Conservation (phyloP, 1,140 invertebrate genomes). For the Colletes latitarsis region DNA sequence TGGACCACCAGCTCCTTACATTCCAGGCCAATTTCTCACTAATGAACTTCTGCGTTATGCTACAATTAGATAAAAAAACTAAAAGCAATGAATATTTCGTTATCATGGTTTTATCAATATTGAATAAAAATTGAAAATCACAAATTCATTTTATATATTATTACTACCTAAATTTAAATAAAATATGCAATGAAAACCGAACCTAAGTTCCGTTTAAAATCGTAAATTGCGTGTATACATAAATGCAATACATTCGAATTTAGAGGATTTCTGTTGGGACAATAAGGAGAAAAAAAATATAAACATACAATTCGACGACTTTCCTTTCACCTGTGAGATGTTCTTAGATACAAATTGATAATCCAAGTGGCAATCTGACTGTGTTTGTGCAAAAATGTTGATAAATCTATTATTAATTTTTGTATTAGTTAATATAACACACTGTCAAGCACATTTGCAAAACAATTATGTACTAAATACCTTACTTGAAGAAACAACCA, state of each 20-base stretch:
- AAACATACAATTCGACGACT: conserved; percentile 44
- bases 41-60: conserved; percentile 91
- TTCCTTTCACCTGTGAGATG: neutral
- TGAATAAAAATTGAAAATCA: conserved; percentile 28
- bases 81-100: neutral
- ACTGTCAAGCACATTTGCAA: neutral
- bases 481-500: conserved; percentile 35
- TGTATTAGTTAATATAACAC: conserved; percentile 43
- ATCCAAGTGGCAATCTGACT: neutral
- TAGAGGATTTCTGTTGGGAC: neutral
- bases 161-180: conserved; percentile 7
- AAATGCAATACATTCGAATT: conserved; percentile 2
- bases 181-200: neutral
- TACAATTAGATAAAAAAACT: conserved; percentile 86
- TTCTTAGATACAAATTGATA: conserved; percentile 1
- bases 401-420: conserved; percentile 26
- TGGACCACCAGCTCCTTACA: conserved; percentile 86
- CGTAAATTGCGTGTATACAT: neutral
- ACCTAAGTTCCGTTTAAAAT: neutral
- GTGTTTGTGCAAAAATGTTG: conserved; percentile 13
- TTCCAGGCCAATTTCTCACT: conserved; percentile 89
- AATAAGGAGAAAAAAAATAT: conserved; percentile 51
- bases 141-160: conserved; percentile 11
- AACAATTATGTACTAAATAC: conserved; percentile 16
- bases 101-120: neutral